phyloP scores from a whole-genome alignment of 2,797 vertebrate species.

The Chelon labrosus region DNA sequence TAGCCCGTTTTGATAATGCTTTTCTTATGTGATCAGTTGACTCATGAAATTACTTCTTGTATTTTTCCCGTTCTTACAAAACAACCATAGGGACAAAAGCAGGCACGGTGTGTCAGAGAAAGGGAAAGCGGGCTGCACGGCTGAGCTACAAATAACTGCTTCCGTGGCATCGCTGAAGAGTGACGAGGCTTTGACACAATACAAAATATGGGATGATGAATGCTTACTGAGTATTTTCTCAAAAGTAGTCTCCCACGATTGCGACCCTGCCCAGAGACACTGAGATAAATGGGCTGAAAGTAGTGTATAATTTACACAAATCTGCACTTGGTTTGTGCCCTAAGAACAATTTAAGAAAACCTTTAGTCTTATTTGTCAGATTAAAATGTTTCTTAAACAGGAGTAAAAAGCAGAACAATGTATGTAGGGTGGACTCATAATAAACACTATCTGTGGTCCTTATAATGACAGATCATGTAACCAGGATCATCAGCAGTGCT shows the following conservation, averaged over 20 bases:
- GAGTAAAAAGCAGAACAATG: neutral
- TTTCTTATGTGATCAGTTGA: constrained; percentile 18
- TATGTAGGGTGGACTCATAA: neutral
- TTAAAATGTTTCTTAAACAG: neutral
- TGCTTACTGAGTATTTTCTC: neutral
- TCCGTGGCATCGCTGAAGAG: neutral
- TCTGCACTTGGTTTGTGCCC: neutral
- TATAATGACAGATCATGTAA: constrained; percentile 1
- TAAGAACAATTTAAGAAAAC: neutral
- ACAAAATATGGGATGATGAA: neutral
- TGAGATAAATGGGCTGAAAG: neutral
- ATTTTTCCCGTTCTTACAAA: neutral
- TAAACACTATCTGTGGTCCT: neutral
- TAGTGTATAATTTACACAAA: neutral
- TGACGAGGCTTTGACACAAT: neutral
- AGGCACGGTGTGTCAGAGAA: neutral
- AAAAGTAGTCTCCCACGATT: no score
- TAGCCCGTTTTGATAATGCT: constrained; percentile 1
- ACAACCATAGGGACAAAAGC: constrained; percentile 12
- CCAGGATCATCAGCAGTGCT: neutral
- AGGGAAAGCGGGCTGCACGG: neutral
- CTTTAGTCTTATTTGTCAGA: neutral
- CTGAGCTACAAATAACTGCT: neutral
- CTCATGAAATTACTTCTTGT: neutral
- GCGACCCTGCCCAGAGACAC: no score